phyloP scores from a whole-genome alignment of 1,140 invertebrate species.

The Lasioglossum baleicum region DNA sequence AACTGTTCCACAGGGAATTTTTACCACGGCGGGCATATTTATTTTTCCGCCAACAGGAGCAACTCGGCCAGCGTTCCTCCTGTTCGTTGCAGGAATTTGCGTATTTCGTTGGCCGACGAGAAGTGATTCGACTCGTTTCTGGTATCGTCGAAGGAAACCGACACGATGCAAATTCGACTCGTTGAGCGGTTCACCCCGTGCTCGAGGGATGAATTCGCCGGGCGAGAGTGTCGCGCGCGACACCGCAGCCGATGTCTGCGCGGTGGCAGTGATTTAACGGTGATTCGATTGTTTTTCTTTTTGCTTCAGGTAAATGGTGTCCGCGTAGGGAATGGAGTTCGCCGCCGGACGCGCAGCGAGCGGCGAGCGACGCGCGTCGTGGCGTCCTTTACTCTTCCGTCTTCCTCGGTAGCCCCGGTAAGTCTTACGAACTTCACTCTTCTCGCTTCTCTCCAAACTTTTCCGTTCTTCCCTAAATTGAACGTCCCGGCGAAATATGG shows the following conservation, averaged over 20 bases:
- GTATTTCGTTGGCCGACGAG: no score
- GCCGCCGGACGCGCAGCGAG: constrained; percentile 87
- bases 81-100: no score
- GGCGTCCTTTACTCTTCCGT: constrained; percentile 91
- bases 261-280: no score
- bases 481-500: constrained; percentile 16
- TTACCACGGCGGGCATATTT: not conserved
- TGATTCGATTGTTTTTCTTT: constrained; percentile 65
- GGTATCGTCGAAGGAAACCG: no score
- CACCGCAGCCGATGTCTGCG: no score
- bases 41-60: no score
- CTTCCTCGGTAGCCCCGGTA: constrained; percentile 93
- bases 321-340: constrained; percentile 92
- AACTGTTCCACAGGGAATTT: constrained; percentile 42
- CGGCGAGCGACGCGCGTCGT: constrained; percentile 87
- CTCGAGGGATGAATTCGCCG: no score
- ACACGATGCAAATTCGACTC: no score
- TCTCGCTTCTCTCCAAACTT: not conserved
- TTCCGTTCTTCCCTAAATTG: not conserved
- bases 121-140: no score
- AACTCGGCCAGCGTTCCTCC: no score
- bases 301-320: constrained; percentile 92
- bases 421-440: constrained; percentile 75
- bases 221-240: no score
- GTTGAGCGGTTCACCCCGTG: no score